Base-by-base conservation (phyloP, 37 sponge, comb jelly and placozoan genomes). In the Cliona cf. orientalis region DNA sequence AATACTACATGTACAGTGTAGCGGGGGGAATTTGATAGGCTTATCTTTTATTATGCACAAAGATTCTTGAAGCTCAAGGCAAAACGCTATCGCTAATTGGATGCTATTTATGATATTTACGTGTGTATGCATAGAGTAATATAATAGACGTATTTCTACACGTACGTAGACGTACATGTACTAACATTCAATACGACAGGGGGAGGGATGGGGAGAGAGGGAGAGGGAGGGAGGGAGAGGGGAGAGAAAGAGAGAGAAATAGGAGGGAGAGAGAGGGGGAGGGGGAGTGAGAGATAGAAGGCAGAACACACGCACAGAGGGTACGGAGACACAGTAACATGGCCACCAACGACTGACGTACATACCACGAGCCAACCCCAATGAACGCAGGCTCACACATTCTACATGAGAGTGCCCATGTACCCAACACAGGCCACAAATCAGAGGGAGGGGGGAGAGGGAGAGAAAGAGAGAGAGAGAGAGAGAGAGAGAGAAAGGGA, bases 341-440 rank as follows among this genome's bases (percentile, higher is more conserved):
- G 37, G 1, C 61, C 31, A 63, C 11, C 33, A 23, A 34, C 21
- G 21, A 77, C 44, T 29, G 25, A 64, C 66, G 65, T 19, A 36
- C 66, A 78, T 37, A 41, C 79, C n/a, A 41, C 34, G 3, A 37
- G 25, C 46, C 25, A 25, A 37, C 44, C 28, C 79, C 2, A 32
- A 66, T 53, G 25, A 67, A 66, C 80, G 3, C 49, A 46, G 49
- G 67, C 37, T 5, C 42, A 46, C 57, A 66, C 67, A 62, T 19
- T 46, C 77, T 49, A 49, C 14, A 14, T 14, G 53, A 49, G 53
- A 49, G 14, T 49, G 14, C 14, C 53, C 53, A 49, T 49, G 14
- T 19, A 49, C 9, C 9, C 14, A 14, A 19, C 53, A 19, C 29
- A 34, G 72, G 46, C 38, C 25, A 12, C 17, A 46, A 6, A 6